phyloP scores from a whole-genome alignment of 2,797 vertebrate species.

The Muscicapa striata region DNA sequence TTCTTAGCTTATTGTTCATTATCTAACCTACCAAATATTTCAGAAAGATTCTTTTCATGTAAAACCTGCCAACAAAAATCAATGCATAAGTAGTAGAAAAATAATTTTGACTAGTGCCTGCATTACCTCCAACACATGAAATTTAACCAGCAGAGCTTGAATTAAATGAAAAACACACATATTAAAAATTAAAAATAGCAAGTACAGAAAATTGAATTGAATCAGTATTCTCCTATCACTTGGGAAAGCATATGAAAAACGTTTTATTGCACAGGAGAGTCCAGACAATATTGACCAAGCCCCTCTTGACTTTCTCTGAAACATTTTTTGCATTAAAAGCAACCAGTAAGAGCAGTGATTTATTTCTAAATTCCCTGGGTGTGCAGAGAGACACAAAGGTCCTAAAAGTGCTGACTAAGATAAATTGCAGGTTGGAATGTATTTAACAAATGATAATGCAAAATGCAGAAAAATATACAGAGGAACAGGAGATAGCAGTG shows the following conservation, averaged over 20 bases:
- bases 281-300: constrained; percentile 38
- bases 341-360: constrained; percentile 36
- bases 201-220: constrained; percentile 32
- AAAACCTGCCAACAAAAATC: constrained; percentile 23
- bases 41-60: background rate
- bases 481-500: constrained; percentile 44
- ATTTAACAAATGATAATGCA: constrained; percentile 71
- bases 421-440: constrained; percentile 59
- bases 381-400: constrained; percentile 34
- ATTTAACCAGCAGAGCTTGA: constrained; percentile 7
- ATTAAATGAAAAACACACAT: constrained; percentile 6
- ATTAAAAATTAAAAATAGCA: constrained; percentile 59
- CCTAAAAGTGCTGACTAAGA: constrained; percentile 72
- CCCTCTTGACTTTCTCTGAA: constrained; percentile 36
- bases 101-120: background rate
- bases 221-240: background rate
- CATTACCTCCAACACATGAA: constrained; percentile 4
- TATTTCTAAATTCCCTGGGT: constrained; percentile 61
- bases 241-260: constrained; percentile 25
- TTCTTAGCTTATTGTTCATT: constrained; percentile 11
- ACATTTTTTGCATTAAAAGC: constrained; percentile 57
- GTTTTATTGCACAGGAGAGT: constrained; percentile 26
- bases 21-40: background rate
- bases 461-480: constrained; percentile 61
- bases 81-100: background rate